Percentiles rank a stretch among this genome's conserved stretches.
phyloP scores from a whole-genome alignment of 2,797 vertebrate genomes.

The Pseudocheirus occidentalis region DNA sequence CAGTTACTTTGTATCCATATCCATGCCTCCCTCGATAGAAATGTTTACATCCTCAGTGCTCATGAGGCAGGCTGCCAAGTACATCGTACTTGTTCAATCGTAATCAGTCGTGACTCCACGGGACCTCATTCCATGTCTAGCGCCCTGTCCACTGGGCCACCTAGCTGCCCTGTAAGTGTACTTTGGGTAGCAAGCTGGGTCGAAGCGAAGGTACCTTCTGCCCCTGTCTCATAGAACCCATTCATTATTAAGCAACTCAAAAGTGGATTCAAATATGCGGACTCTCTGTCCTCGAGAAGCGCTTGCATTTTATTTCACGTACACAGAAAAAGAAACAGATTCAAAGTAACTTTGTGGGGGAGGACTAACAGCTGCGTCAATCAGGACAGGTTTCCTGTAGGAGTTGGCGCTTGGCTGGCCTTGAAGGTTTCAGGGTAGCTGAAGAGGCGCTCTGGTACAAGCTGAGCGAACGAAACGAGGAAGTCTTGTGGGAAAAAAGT shows the following conservation, averaged over 20 bases:
- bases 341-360: neutral
- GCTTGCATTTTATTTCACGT: neutral
- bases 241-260: neutral
- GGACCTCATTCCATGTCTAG: too few species aligned
- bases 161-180: neutral
- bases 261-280: neutral
- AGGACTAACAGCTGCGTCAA: neutral
- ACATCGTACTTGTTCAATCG: neutral
- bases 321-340: neutral
- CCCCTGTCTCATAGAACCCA: neutral
- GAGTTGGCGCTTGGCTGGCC: neutral
- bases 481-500: neutral
- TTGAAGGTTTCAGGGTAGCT: too few species aligned
- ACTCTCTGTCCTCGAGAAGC: neutral
- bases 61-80: neutral
- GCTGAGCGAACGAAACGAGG: too few species aligned
- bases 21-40: neutral
- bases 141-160: too few species aligned
- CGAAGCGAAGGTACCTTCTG: neutral
- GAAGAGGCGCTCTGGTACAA: too few species aligned
- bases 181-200: neutral
- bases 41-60: neutral
- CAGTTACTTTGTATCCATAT: neutral
- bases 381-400: neutral
- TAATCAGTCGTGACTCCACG: neutral